Base-by-base conservation (phyloP, 2,888 invertebrate species). In the Oscheius sp. region DNA sequence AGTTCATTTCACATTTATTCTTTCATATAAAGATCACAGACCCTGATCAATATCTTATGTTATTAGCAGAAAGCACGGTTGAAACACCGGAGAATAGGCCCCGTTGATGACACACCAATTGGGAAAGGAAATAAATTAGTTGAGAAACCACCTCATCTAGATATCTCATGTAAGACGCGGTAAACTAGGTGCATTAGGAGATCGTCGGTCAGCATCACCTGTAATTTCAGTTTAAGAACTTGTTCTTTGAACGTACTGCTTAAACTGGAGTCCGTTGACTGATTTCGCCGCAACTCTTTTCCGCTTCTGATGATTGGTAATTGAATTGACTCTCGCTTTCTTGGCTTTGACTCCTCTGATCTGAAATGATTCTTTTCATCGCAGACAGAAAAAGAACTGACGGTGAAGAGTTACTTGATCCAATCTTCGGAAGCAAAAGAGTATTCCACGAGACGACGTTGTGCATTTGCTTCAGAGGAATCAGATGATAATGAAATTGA, bases 401-500 rank as follows among this genome's bases (percentile, higher is more conserved):
- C 72, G 62, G n/a, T 10, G 72, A 60, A 2, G 62, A 57, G 51
- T 59, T 42, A 32, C 13, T 42, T 42, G 70, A 47, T n/a, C 58
- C 35, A 59, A 72, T 72, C 48, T 72, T 72, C 21, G 84, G 84
- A 9, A 88, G 79, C 13, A 88, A 59, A 76, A 85, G 79, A 7
- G 85, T 77, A 73, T 88, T 88, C 88, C 88, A 88, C 1, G 88
- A 88, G 1, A 81, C 79, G 0, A 83, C 76, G 32, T 80, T 75
- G 70, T 85, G 82, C 55, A 84, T 79, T 58, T 84, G 80, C 77
- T 85, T 85, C 72, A 87, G 79, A 2, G 87, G 86, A 21, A 87
- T 79, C 70, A 87, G 78, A 71, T 86, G 86, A 74, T 86, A 86
- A 76, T 87, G 87, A 63, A 88, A 84, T 65, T 88, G 88, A 60